A percentile compares a stretch with the other conserved stretches of the same genome.
Conservation (phyloP, 30 jellyfish, hydroid and myxozoan genomes). For the Aurelia sp. region DNA sequence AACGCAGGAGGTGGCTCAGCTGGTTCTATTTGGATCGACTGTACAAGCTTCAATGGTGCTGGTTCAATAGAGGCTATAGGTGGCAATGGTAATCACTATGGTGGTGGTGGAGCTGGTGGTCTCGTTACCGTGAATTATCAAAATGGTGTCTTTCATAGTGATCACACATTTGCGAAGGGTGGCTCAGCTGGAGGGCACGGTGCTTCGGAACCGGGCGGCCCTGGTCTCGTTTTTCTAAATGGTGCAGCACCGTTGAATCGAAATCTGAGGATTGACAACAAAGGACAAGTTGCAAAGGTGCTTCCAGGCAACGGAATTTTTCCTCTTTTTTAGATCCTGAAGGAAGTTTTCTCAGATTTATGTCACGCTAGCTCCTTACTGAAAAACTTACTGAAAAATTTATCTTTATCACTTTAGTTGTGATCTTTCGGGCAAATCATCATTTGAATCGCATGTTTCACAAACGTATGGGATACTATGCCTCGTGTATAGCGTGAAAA, state of each 20-base stretch:
- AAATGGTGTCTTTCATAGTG: constrained; percentile 54
- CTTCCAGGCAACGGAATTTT: too few species aligned
- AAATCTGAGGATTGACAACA: constrained; percentile 57
- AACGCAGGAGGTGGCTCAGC: constrained; percentile 73
- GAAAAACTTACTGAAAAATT: too few species aligned
- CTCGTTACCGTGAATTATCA: constrained; percentile 38
- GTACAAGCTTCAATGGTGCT: constrained; percentile 32
- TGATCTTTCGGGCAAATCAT: too few species aligned
- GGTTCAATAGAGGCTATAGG: constrained; percentile 60
- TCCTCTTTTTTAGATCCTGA: too few species aligned
- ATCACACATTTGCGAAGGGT: constrained; percentile 60
- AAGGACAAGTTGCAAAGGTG: constrained; percentile 64
- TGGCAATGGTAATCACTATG: constrained; percentile 48
- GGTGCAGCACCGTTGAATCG: constrained; percentile 37
- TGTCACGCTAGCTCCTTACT: too few species aligned
- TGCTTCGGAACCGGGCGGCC: constrained; percentile 66
- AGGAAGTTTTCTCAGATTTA: too few species aligned
- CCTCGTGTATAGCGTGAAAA: too few species aligned
- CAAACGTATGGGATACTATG: too few species aligned
- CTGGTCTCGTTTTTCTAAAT: constrained; percentile 53
- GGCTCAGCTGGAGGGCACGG: constrained; percentile 56
- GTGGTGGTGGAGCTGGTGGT: constrained; percentile 81
- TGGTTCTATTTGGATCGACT: constrained; percentile 55
- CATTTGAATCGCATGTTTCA: too few species aligned
- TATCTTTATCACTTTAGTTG: too few species aligned